Evolutionary conservation across 2,888 invertebrate species (phyloP), one percentile per base, ranked within the genome.

Genomic region (Drosophila mayaguana): DNA sequence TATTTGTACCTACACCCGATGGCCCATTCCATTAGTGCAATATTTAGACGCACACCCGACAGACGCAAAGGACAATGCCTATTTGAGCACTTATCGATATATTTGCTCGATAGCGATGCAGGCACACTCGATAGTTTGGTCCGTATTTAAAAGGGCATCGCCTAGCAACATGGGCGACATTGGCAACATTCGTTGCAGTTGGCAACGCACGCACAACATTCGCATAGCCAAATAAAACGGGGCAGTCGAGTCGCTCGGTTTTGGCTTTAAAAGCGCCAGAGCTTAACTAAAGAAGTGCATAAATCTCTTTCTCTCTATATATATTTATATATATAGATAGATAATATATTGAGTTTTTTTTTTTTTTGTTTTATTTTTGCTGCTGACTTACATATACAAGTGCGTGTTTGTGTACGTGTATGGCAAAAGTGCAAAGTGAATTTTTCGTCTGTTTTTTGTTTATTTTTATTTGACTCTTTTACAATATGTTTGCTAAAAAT

Each of bases 221-320:
- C 43, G 48, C 60, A 57, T 45, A 48, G 71, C 71, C 72, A 62
- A 64, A 62, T 59, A 63, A 36, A 60, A 76, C 76, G 75, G 66
- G 42, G 63, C 76, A 56, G 66, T 63, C 36, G 56, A 55, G 57
- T 67, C 76, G 76, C 76, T 75, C 76, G 76, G 76, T 76, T 67
- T 22, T 43, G 51, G 45, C 46, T 38, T 20, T n/a, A 36, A 16
- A 38, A 38, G 38, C 43, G 18, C 12, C 38, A 38, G 38, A 54
- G 45, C 16, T 54, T 12, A 50, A 20, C 53, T 25, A 38, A 1
- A 54, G 1, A 38, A 25, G 54, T 54, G 54, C 40, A 40, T 12
- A 38, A 40, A 38, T 38, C 25, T 36, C 2, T 11, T 11, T 32
- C 32, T 32, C 0, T 54, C 7, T 54, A 12, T 40, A 25, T 40